Evolutionary conservation across 2,888 invertebrate species (phyloP), one percentile per base, ranked within the genome.

Genomic region (Prenolepis imparis): DNA sequence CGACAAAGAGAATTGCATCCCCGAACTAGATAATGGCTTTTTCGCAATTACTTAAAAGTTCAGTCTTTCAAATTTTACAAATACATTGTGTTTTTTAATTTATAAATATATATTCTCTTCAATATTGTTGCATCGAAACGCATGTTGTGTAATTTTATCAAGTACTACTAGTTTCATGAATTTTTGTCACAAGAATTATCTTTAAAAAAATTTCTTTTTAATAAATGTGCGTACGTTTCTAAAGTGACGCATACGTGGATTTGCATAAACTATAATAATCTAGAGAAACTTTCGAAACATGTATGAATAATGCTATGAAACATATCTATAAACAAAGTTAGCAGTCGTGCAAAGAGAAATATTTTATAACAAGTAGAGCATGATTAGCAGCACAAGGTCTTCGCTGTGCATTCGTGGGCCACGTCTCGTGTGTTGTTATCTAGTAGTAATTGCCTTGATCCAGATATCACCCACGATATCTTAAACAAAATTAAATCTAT

Each of bases 281-380:
- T n/a, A 28, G 5, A 52, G 6, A 48, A 8, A 63, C 73, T 73
- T 73, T 73, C 41, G 24, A 73, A 63, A 73, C 6, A 18, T 73
- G n/a, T n/a, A n/a, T n/a, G n/a, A n/a, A n/a, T n/a, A n/a, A n/a
- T n/a, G n/a, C n/a, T n/a, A n/a, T n/a, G n/a, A 73, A 61, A 73
- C 5, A 15, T 73, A 39, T 72, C 24, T 57, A 39, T 72, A 59
- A 72, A 64, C 6, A 59, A 59, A 28, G 12, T 18, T 61, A 73
- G 18, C 39, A 9, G 2, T 59, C 24, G 18, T 3, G 12, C 1
- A 32, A 75, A 75, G 15, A 75, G 21, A 75, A 18, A 74, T 32
- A 44, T 15, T 15, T 9, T 8, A 67, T 28, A 48, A 66, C 21
- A 66, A 75, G 48, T 75, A 15, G 28, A 75, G 74, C 67, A 48